Evolutionary conservation across 1,140 invertebrate genomes (phyloP), one percentile per base, ranked within the genome.

Genomic region (Drosophila tristis): DNA sequence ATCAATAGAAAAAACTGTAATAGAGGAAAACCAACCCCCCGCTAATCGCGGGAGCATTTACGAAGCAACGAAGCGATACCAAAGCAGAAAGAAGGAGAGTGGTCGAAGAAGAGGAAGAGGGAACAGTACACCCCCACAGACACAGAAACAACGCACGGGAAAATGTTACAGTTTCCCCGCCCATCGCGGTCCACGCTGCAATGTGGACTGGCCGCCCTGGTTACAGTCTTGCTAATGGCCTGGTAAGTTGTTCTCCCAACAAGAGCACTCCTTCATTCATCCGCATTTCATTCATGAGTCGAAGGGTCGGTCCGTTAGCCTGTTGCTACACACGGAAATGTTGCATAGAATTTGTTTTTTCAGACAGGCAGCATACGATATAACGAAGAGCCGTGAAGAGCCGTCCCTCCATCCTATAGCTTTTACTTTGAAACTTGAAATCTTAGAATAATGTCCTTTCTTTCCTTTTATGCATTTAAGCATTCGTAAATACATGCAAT

Each of bases 121-220:
- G 31, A 20, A 44, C n/a, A 45, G 16, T 4, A 15, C 48, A 20
- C 9, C 35, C 23, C 43, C 2, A 42, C 13, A 42, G 7, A 51
- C 16, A 47, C 56, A 16, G 48, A 7, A 35, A 20, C 16, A 42
- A 31, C 23, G 31, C 50, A 49, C 11, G 31, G 56, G 15, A 78
- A 58, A 16, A 86, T 86, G 82, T 78, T 86, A 51, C 61, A 74
- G 72, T 77, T 86, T 59, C 66, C 65, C 73, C 61, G 82, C 51
- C 74, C 82, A 29, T 75, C 74, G 48, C 60, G 72, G 44, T 25
- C 74, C 55, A 68, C 62, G 49, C 56, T 86, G 25, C 62, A 72
- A 13, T 77, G 63, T 23, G 71, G 65, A 47, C 63, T 51, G 11
- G 57, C 72, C 8, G 70, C 78, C 42, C 50, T 82, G 4, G 43